Percentiles rank a stretch among this genome's conserved stretches.
These are phyloP conservation scores for Hemaris fuciformis DNA, from an alignment of 2,888 invertebrate species.

Conservation along the genomic window DNA sequence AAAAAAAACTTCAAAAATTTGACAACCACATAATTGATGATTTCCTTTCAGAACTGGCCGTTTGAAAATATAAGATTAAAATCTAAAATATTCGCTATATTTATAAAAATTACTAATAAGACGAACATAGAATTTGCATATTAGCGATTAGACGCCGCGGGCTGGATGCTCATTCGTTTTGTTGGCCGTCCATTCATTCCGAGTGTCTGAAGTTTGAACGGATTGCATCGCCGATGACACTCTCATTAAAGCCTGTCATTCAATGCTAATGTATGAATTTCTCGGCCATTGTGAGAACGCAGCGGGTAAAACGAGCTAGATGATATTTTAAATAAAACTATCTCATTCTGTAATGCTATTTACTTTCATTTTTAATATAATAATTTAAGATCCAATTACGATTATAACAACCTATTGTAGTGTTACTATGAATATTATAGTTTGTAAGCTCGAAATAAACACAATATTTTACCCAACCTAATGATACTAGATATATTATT, in stretches of 20 bases:
- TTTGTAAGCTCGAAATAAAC: too few species aligned
- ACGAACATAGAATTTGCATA: background rate
- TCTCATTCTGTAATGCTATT: background rate
- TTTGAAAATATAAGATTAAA: too few species aligned
- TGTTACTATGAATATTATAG: too few species aligned
- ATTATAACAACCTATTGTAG: background rate
- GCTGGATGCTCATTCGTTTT: too few species aligned
- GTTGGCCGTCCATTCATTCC: background rate
- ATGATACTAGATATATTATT: too few species aligned
- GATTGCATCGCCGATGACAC: background rate
- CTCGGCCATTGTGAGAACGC: background rate
- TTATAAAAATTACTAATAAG: too few species aligned
- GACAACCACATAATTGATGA: too few species aligned
- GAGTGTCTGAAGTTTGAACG: background rate
- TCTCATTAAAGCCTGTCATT: background rate
- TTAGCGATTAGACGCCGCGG: background rate
- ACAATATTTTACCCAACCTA: too few species aligned
- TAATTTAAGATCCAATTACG: background rate
- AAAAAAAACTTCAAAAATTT: too few species aligned
- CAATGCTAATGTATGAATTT: background rate
- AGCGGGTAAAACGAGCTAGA: background rate
- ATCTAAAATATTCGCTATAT: too few species aligned
- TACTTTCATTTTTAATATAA: background rate
- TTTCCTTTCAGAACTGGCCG: too few species aligned
- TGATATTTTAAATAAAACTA: background rate